Conservation (phyloP, 1,140 invertebrate genomes). For the Drosophila pachea region DNA sequence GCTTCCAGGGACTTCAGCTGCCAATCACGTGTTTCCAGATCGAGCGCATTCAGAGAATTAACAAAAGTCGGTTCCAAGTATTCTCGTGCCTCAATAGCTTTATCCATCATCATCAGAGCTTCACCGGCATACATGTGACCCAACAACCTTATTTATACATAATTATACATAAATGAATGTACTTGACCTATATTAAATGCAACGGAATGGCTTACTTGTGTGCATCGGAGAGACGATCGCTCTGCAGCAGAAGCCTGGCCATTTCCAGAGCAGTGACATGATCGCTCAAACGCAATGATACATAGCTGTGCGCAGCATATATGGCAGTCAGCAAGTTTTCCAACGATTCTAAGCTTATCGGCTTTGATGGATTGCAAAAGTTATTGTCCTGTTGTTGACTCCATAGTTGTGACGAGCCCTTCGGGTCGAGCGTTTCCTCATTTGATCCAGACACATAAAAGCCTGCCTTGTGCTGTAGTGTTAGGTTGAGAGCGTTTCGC, state of each 20-base stretch:
- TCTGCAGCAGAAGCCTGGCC: constrained; percentile 79
- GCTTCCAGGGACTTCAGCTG: constrained; percentile 84
- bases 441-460: constrained; percentile 68
- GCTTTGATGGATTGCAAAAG: constrained; percentile 79
- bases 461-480: constrained; percentile 78
- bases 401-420: constrained; percentile 66
- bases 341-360: constrained; percentile 73
- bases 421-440: constrained; percentile 79
- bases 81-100: constrained; percentile 90
- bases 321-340: constrained; percentile 84
- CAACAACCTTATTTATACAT: constrained; percentile 82
- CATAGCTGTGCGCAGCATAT: constrained; percentile 89
- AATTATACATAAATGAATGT: not conserved
- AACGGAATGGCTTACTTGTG: constrained; percentile 55
- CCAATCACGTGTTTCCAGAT: constrained; percentile 82
- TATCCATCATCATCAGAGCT: constrained; percentile 90
- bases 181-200: not conserved
- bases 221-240: constrained; percentile 72
- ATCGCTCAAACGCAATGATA: constrained; percentile 91
- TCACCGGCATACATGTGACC: constrained; percentile 94
- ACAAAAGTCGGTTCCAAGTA: constrained; percentile 90
- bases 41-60: constrained; percentile 79
- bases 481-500: constrained; percentile 88
- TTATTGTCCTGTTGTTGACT: constrained; percentile 75
- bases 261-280: constrained; percentile 89